Conservation (phyloP, 2,113 vertebrate species). For the Anarhynchus alexandrinus region DNA sequence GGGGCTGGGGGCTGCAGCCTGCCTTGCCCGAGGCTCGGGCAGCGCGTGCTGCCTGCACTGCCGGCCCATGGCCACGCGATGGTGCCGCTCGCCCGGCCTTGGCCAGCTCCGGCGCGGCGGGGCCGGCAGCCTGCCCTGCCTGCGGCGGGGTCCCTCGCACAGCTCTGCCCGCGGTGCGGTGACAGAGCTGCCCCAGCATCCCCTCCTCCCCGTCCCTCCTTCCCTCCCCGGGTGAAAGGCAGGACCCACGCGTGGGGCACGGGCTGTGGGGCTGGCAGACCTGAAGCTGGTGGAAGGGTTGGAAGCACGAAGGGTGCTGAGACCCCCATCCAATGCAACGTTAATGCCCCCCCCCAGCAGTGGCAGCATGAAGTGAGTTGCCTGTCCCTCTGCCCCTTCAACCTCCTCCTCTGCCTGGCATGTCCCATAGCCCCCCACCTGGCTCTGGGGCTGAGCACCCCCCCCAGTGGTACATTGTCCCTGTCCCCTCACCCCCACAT, state of each 20-base stretch:
- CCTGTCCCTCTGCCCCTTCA: neutral
- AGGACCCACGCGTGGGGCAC: neutral
- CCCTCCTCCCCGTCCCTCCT: too few relatives aligned
- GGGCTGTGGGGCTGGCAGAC: neutral
- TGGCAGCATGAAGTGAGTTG: fast-evolving
- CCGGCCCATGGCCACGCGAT: neutral
- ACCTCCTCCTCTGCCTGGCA: neutral
- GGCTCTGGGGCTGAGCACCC: neutral
- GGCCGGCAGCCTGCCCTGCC: neutral
- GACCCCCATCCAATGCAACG: fast-evolving
- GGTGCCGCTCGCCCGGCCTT: conserved; percentile 42
- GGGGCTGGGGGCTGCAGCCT: neutral
- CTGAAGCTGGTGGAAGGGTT: neutral
- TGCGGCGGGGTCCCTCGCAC: fast-evolving
- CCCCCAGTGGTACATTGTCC: fast-evolving
- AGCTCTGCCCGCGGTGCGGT: neutral
- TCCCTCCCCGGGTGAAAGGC: too few relatives aligned
- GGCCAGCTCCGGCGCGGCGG: neutral
- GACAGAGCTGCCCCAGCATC: neutral
- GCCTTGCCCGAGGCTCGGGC: neutral
- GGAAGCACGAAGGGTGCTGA: neutral
- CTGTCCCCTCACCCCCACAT: fast-evolving
- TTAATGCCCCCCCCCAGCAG: neutral
- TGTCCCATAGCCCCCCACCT: too few relatives aligned
- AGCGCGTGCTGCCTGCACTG: neutral